Evolutionary conservation across 2,113 vertebrate species (phyloP), one percentile per base, ranked within the genome.

Genomic region (Holacanthus passer): DNA sequence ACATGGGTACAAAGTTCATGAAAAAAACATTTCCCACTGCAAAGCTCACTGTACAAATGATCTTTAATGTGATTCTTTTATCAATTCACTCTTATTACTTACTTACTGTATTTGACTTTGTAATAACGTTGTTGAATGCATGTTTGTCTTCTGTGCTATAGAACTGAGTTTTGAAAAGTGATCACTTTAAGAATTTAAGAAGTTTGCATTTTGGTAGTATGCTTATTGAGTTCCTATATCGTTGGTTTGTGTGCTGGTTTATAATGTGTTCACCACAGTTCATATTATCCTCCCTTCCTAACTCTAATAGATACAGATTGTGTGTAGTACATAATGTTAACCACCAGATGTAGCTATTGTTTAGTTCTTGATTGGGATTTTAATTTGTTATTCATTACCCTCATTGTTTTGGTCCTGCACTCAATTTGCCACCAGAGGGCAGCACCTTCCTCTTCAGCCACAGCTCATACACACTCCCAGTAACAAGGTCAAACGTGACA

Each of bases 291-390:
- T 50, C 6, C 3, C 5, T 16, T 13, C 53, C 10, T 39, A 4
- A 48, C 20, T 16, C 20, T n/a, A n/a, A n/a, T n/a, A n/a, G n/a
- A n/a, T 43, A 24, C 12, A 41, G 1, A 41, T 20, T 48, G 4
- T 31, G 0, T 65, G 64, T 10, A 79, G 20, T 79, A 16, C 0
- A 1, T 20, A 0, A 2, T 22, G 10, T 16, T 22, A 1, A 47
- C 77, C 37, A 74, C 80, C 43, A 77, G 73, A 79, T 81, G 72
- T 20, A 2, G 45, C 16, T 31, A 7, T 50, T 48, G n/a, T 73
- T 43, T 32, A 3, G 7, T 24, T 37, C 1, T 35, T 45, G 2
- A 9, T 58, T 68, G 12, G 4, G 24, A 1, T 41, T 39, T 45
- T 24, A 1, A 43, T 11, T 37, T 16, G 7, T 7, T n/a, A 4